A percentile compares a stretch with the other conserved stretches of the same genome.
Conservation (phyloP, 2,888 invertebrate genomes). For the Agrilus biguttatus region DNA sequence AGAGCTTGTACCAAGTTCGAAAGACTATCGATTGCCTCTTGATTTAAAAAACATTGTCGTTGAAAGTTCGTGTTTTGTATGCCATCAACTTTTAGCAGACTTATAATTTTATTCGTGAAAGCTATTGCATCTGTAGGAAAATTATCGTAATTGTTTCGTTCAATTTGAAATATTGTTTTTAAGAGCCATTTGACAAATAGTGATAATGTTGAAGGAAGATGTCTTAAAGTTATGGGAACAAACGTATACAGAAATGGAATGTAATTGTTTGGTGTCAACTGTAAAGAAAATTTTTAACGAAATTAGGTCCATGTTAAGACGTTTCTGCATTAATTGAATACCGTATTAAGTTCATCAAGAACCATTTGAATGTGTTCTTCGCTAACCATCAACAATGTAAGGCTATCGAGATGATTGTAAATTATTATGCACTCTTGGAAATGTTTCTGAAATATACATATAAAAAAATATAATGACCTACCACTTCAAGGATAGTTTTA, state of each 20-base stretch:
- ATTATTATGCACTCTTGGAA: conserved; percentile 23
- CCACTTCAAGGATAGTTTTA: conserved; percentile 1
- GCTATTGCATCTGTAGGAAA: conserved; percentile 24
- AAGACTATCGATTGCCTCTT: conserved; percentile 4
- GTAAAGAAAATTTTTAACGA: conserved; percentile 16
- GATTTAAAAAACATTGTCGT: conserved; percentile 3
- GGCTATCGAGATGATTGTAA: conserved; percentile 16
- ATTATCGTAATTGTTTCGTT: conserved; percentile 14
- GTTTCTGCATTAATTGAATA: conserved; percentile 9
- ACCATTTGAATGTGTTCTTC: conserved; percentile 15
- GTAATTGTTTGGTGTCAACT: conserved; percentile 12
- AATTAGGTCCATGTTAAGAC: conserved; percentile 13
- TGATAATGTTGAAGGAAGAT: conserved; percentile 14
- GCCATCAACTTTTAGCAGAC: conserved; percentile 18
- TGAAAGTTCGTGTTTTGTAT: conserved; percentile 5
- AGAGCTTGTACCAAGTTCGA: conserved; percentile 5
- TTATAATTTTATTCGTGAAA: conserved; percentile 12
- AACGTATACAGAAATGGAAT: conserved; percentile 19
- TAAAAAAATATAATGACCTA: background rate
- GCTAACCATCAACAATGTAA: conserved; percentile 10
- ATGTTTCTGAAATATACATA: conserved; percentile 16
- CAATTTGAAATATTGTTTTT: conserved; percentile 15
- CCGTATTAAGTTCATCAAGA: conserved; percentile 15
- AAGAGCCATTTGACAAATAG: conserved; percentile 20
- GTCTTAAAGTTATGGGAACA: conserved; percentile 17